Evolutionary conservation across 2,888 invertebrate species (phyloP).

Genomic region (Onchidella celtica): DNA sequence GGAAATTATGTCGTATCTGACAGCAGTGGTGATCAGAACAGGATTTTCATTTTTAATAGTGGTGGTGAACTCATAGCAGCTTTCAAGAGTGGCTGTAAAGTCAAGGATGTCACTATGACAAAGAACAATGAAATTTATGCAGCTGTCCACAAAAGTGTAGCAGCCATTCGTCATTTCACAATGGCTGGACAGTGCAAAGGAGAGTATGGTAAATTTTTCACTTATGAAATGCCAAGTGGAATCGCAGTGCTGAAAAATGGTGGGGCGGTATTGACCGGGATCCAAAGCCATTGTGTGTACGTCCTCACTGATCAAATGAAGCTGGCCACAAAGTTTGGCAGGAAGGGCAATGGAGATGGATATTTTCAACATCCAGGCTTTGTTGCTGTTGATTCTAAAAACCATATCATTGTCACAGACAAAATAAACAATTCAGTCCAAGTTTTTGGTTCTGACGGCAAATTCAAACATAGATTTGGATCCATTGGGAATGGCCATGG

Average conservation of each 20-base stretch:
- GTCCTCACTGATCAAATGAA: constrained; percentile 70
- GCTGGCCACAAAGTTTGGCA: constrained; percentile 69
- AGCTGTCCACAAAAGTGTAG: constrained; percentile 62
- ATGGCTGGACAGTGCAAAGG: constrained; percentile 63
- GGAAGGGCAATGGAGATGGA: constrained; percentile 70
- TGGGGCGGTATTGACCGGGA: constrained; percentile 65
- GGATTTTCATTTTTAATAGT: constrained; percentile 69
- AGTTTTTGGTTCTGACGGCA: constrained; percentile 66
- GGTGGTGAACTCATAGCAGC: constrained; percentile 61
- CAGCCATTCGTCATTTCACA: constrained; percentile 65
- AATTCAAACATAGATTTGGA: constrained; percentile 70
- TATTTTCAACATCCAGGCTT: constrained; percentile 68
- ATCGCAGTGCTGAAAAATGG: constrained; percentile 62
- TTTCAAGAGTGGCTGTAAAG: constrained; percentile 65
- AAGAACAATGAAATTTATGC: constrained; percentile 65
- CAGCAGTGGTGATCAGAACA: constrained; percentile 60
- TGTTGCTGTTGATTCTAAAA: constrained; percentile 65
- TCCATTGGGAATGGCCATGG: constrained; percentile 60
- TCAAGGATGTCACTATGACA: constrained; percentile 66
- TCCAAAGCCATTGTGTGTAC: constrained; percentile 65
- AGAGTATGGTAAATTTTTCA: constrained; percentile 66
- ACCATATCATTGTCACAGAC: constrained; percentile 73
- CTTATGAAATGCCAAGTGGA: constrained; percentile 68
- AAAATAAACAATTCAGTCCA: constrained; percentile 67
- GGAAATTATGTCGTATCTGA: constrained; percentile 73